Evolutionary conservation across 2,113 vertebrate species (phyloP).

Genomic region (Phaethon lepturus): DNA sequence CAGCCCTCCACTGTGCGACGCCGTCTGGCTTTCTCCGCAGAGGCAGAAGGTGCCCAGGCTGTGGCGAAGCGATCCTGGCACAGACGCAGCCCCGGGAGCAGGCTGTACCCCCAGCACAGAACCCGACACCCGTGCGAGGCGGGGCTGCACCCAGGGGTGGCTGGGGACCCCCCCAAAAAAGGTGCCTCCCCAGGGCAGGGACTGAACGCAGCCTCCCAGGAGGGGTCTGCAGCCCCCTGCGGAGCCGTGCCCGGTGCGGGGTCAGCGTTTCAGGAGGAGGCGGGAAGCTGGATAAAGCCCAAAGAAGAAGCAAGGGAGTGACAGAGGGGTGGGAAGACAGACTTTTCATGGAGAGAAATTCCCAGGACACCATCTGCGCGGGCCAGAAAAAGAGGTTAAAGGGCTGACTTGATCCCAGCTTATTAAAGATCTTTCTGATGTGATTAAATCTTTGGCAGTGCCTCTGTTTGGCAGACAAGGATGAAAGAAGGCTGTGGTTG

Average conservation of each 20-base stretch:
- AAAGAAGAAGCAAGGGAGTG: background rate
- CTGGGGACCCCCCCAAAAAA: background rate
- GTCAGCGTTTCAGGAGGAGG: background rate
- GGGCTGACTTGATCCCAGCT: conserved; percentile 21
- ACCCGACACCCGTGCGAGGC: rapidly evolving
- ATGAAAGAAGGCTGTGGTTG: background rate
- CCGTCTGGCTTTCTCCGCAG: rapidly evolving
- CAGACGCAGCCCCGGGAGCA: background rate
- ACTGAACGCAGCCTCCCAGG: rapidly evolving
- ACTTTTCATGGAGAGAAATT: background rate
- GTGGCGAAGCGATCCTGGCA: background rate
- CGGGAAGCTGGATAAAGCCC: background rate
- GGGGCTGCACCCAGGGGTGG: background rate
- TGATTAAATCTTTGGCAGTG: conserved; percentile 36
- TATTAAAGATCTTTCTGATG: conserved; percentile 40
- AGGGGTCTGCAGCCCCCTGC: background rate
- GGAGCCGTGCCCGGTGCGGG: rapidly evolving
- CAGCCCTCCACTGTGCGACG: background rate
- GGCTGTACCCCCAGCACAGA: background rate
- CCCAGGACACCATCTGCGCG: rapidly evolving
- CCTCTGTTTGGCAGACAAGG: background rate
- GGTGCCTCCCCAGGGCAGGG: background rate
- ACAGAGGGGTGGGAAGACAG: background rate
- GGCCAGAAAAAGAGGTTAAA: conserved; percentile 20
- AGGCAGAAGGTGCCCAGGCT: background rate